Conservation (phyloP, 2,113 vertebrate genomes). For the Heterocephalus glaber region DNA sequence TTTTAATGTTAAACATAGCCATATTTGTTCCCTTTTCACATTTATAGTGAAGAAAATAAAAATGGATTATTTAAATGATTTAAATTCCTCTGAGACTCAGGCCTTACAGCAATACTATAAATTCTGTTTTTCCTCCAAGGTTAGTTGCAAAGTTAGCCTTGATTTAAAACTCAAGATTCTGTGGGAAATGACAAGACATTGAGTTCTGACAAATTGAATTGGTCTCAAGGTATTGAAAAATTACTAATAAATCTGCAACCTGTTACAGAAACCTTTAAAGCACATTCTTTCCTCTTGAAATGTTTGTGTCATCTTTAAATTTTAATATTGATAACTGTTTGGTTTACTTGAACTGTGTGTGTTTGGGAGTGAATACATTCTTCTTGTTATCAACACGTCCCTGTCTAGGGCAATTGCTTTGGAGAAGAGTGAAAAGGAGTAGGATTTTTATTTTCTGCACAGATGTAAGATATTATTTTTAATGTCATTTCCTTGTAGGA, state of each 20-base stretch:
- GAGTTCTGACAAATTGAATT: slow-evolving; percentile 84
- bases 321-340: slow-evolving; percentile 71
- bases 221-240: slow-evolving; percentile 82
- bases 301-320: slow-evolving; percentile 72
- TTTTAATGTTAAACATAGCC: slow-evolving; percentile 70
- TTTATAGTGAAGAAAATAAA: slow-evolving; percentile 48
- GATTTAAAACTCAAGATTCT: slow-evolving; percentile 84
- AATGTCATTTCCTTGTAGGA: neutral
- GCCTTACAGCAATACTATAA: slow-evolving; percentile 79
- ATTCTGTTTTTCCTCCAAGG: slow-evolving; percentile 83
- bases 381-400: neutral
- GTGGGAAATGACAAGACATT: slow-evolving; percentile 83
- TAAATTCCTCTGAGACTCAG: slow-evolving; percentile 79
- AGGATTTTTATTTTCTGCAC: neutral
- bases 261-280: slow-evolving; percentile 75
- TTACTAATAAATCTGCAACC: slow-evolving; percentile 84
- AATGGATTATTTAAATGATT: slow-evolving; percentile 84
- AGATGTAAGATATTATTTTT: neutral
- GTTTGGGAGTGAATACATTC: slow-evolving; percentile 33
- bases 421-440: neutral
- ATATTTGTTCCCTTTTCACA: slow-evolving; percentile 72
- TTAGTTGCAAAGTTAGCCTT: slow-evolving; percentile 80
- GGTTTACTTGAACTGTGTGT: slow-evolving; percentile 10
- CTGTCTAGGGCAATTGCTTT: neutral
- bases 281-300: slow-evolving; percentile 72